Percentiles rank a stretch among this genome's conserved stretches.
Evolutionary conservation across 1,140 invertebrate genomes (phyloP).

Genomic region (Panagrolaimus sp.): DNA sequence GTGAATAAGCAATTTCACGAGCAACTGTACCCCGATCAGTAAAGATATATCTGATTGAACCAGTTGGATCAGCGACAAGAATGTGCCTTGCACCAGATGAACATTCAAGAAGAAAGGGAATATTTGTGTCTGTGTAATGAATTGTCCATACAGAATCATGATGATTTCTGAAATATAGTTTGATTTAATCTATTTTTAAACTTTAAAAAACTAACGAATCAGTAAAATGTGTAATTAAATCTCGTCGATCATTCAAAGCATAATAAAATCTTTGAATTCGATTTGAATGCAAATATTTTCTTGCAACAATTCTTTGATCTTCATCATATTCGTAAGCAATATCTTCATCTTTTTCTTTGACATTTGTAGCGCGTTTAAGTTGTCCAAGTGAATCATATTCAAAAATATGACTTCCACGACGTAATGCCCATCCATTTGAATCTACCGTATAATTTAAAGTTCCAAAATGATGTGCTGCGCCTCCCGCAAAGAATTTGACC

Average conservation of each 20-base stretch:
- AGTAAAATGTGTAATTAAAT: neutral
- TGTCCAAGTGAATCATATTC: neutral
- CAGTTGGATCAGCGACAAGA: neutral
- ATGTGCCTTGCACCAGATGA: slow-evolving; percentile 10
- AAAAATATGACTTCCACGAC: neutral
- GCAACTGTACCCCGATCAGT: neutral
- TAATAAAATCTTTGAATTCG: slow-evolving; percentile 4
- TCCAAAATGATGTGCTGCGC: neutral
- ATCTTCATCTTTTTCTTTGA: neutral
- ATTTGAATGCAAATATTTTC: slow-evolving; percentile 5
- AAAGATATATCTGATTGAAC: neutral
- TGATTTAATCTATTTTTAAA: neutral
- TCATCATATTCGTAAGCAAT: slow-evolving; percentile 7
- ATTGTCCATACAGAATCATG: slow-evolving; percentile 3
- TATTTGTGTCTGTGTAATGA: neutral
- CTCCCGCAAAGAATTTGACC: neutral
- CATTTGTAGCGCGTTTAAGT: neutral
- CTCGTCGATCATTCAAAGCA: neutral
- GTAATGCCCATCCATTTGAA: neutral
- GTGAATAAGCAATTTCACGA: neutral
- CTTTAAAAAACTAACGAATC: neutral
- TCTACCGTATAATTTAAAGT: slow-evolving; percentile 1
- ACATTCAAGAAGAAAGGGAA: neutral
- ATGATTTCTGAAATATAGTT: neutral
- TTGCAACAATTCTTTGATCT: slow-evolving; percentile 4